Base-by-base conservation (phyloP, 2,888 invertebrate species). In the Hypercompe scribonia region DNA sequence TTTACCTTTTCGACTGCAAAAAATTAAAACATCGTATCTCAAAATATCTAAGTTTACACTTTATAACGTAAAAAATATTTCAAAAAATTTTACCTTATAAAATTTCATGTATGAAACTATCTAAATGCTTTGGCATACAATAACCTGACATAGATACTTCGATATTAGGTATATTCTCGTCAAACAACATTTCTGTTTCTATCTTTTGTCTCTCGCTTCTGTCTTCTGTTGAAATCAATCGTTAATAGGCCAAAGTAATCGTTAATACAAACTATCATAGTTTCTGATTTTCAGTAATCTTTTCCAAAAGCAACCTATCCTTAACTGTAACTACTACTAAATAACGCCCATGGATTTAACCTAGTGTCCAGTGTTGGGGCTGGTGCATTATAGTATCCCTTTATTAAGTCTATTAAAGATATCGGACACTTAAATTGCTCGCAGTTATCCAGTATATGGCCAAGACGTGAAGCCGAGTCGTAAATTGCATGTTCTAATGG, bases 351-450 rank as follows among this genome's bases (percentile, higher is more conserved):
- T 4, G 94, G 95, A 50, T 88, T 91, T 28, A 81, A 81, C 0
- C 81, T 84, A 0, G 88, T 87, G 66, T 95, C 90, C 0, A 89
- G 63, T 31, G 84, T 87, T 0, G 95, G 92, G 0, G 94, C 90
- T 0, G 94, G 94, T 0, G 95, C 94, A 24, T 94, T 94, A 76
- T 96, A 95, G 70, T 95, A 95, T 7, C 97, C 97, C 81, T 97
- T 93, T 8, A 97, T 97, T 90, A 97, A 90, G 85, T 98, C 97
- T 69, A 98, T 95, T 78, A 98, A 89, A 0, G 98, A 98, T 84
- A 98, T 95, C 15, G 97, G 97, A 89, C 98, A 98, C 28, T 91
- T 92, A 75, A 96, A 96, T 86, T 96, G 96, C 3, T 95, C 92
- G 86, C 98, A 98, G 80, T 96, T 93, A 0, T 92, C 86, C 65